Evolutionary conservation across 2,888 invertebrate genomes (phyloP).

Genomic region (Norana najaformis): DNA sequence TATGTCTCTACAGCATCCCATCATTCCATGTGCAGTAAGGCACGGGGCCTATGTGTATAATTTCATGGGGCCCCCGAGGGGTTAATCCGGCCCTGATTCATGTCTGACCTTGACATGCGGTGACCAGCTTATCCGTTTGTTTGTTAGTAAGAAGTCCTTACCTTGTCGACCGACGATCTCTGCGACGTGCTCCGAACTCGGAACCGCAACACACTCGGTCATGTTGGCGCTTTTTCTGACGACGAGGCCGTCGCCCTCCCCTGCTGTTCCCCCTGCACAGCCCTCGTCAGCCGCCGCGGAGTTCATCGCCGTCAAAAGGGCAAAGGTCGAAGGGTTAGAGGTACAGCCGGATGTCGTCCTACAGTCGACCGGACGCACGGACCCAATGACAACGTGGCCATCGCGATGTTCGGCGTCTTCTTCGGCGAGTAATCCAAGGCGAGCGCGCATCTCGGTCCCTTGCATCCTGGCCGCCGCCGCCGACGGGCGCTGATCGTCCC

Average conservation of each 20-base stretch:
- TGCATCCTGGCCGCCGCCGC: neutral
- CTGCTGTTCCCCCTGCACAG: neutral
- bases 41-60: too few species aligned
- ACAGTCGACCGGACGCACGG: neutral
- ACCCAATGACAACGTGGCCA: neutral
- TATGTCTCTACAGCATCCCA: too few species aligned
- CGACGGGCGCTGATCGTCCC: neutral
- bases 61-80: too few species aligned
- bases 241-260: neutral
- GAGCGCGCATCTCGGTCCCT: neutral
- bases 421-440: constrained; percentile 14
- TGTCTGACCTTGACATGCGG: too few species aligned
- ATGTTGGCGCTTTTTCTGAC: constrained; percentile 70
- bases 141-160: constrained; percentile 65
- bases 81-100: too few species aligned
- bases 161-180: constrained; percentile 99
- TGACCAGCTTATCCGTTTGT: too few species aligned
- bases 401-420: neutral
- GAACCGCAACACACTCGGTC: constrained; percentile 99
- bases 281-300: neutral
- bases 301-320: neutral
- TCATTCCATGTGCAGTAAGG: too few species aligned
- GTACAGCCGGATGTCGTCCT: neutral
- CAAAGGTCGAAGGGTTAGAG: constrained; percentile 6
- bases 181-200: constrained; percentile 98